phyloP scores from a whole-genome alignment of 1,140 invertebrate genomes.

The Procambarus virginalis region DNA sequence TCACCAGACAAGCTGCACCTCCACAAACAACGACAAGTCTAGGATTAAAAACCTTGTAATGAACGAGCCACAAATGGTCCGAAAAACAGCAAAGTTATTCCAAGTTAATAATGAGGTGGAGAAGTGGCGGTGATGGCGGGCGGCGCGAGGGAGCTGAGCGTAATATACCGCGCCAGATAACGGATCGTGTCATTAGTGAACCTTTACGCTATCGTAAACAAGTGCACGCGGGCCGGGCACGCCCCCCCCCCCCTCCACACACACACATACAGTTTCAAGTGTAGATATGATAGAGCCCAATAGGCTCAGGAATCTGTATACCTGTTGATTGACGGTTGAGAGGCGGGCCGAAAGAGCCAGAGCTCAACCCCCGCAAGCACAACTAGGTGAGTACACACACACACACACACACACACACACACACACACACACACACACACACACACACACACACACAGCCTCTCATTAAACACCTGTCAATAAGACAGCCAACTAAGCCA shows the following conservation, averaged over 20 bases:
- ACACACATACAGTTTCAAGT: no score
- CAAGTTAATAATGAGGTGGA: neutral
- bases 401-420: neutral
- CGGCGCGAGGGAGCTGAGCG: neutral
- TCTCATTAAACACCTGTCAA: slow-evolving; percentile 2
- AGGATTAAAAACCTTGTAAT: neutral
- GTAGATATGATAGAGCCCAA: no score
- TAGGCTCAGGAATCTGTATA: no score
- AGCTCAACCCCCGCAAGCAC: no score
- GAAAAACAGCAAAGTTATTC: neutral
- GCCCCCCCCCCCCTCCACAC: no score
- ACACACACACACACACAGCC: neutral
- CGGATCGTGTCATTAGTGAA: neutral
- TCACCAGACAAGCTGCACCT: neutral
- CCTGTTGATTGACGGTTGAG: no score
- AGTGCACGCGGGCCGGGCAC: neutral
- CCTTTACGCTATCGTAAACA: neutral
- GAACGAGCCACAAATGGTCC: neutral
- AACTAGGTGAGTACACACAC: neutral
- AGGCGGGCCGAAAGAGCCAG: no score
- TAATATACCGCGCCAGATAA: neutral
- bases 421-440: neutral
- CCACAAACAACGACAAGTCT: neutral
- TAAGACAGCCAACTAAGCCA: neutral
- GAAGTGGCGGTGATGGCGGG: neutral